Evolutionary conservation across 1,140 invertebrate species (phyloP).

Genomic region (Drosophila melanica): DNA sequence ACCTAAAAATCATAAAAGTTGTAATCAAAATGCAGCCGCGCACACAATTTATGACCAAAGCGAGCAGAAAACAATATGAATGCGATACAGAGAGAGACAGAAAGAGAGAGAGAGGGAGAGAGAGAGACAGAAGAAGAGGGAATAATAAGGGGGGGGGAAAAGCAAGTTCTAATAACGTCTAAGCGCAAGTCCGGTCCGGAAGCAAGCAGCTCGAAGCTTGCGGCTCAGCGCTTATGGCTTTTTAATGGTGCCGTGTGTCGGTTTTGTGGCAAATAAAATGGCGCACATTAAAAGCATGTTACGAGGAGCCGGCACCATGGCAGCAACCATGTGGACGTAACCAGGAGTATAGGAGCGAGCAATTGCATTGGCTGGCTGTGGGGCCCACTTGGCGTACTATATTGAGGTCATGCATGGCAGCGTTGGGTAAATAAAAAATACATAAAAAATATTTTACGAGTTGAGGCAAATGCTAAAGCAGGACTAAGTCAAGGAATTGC

Average conservation of each 20-base stretch:
- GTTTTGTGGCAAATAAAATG: conserved; percentile 83
- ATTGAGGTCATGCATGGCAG: conserved; percentile 78
- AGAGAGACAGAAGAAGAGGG: background rate
- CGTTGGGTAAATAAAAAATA: conserved; percentile 78
- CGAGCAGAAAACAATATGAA: conserved; percentile 27
- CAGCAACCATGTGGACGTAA: background rate
- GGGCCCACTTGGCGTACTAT: conserved; percentile 46
- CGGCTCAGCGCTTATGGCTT: conserved; percentile 78
- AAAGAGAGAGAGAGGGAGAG: background rate
- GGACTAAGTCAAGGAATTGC: conserved; percentile 60
- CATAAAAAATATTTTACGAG: conserved; percentile 83
- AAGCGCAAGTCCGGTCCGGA: conserved; percentile 62
- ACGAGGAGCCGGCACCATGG: conserved; percentile 18
- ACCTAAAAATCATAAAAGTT: conserved; percentile 83
- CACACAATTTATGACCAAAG: conserved; percentile 61
- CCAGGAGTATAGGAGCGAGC: conserved; percentile 18
- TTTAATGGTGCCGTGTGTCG: conserved; percentile 80
- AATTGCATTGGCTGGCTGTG: conserved; percentile 64
- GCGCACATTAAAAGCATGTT: conserved; percentile 80
- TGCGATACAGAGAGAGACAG: background rate
- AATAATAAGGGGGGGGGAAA: background rate
- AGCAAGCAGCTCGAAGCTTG: conserved; percentile 48
- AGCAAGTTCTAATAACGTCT: conserved; percentile 71
- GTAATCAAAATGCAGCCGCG: conserved; percentile 71
- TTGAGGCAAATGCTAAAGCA: conserved; percentile 36